A percentile compares a stretch with the other conserved stretches of the same genome.
These are phyloP conservation scores for Drosophila eohydei DNA, from an alignment of 2,888 invertebrate genomes.

Conservation along the genomic window DNA sequence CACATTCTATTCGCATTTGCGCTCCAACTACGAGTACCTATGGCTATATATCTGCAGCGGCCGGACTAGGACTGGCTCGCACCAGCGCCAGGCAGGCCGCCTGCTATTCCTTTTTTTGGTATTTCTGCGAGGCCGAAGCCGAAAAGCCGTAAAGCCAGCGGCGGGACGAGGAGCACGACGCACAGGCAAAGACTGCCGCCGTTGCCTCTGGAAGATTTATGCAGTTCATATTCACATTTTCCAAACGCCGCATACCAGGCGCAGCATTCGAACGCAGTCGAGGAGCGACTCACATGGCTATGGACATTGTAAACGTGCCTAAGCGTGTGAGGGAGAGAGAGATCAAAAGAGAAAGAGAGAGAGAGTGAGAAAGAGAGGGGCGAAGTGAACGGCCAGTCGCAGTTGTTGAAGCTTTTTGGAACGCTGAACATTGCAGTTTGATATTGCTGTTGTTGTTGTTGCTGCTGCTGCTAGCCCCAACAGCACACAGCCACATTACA, in stretches of 20 bases:
- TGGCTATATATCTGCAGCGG: constrained; percentile 72
- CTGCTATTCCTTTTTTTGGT: constrained; percentile 31
- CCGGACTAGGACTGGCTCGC: constrained; percentile 60
- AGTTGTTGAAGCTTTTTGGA: constrained; percentile 71
- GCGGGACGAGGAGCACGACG: constrained; percentile 34
- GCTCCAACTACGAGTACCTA: constrained; percentile 76
- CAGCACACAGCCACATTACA: constrained; percentile 32
- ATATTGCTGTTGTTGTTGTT: constrained; percentile 39
- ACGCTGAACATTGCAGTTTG: constrained; percentile 72
- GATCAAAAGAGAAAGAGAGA: background rate
- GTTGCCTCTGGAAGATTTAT: constrained; percentile 82
- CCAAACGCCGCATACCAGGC: constrained; percentile 79
- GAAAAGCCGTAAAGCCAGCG: constrained; percentile 79
- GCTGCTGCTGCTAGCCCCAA: constrained; percentile 40
- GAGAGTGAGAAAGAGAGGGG: constrained; percentile 15
- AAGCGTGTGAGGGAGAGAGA: constrained; percentile 38
- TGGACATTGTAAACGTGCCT: constrained; percentile 54
- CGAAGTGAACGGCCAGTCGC: constrained; percentile 56
- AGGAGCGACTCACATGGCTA: constrained; percentile 46
- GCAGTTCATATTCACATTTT: constrained; percentile 84
- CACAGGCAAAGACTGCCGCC: constrained; percentile 79
- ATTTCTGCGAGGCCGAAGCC: constrained; percentile 60
- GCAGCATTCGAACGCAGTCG: constrained; percentile 68
- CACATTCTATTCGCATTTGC: constrained; percentile 81
- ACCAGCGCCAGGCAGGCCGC: constrained; percentile 60